phyloP scores from a whole-genome alignment of 92 coral and sea anemone species.

The Porites evermanni region DNA sequence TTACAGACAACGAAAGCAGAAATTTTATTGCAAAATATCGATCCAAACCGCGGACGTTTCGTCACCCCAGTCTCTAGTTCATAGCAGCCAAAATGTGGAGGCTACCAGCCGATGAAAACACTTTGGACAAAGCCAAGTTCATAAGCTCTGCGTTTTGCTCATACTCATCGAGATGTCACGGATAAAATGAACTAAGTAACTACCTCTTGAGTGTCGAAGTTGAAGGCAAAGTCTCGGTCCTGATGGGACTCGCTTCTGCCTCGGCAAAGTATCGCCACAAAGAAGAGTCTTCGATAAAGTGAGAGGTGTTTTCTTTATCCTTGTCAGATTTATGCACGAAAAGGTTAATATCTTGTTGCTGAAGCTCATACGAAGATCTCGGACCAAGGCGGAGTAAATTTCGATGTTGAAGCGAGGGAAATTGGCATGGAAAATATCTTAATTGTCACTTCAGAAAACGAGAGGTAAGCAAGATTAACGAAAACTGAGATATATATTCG shows the following conservation, averaged over 20 bases:
- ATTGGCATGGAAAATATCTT: conserved; percentile 15
- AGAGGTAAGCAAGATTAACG: background rate
- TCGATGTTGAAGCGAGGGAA: conserved; percentile 6
- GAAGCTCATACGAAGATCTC: background rate
- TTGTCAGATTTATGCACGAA: conserved; percentile 13
- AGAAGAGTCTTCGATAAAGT: background rate
- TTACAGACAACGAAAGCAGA: too few relatives aligned
- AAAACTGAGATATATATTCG: background rate
- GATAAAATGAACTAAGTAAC: too few relatives aligned
- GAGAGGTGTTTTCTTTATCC: conserved; percentile 2
- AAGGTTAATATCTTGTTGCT: background rate
- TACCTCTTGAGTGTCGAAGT: background rate
- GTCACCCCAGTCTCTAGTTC: too few relatives aligned
- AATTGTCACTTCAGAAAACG: background rate
- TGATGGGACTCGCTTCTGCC: conserved; percentile 4
- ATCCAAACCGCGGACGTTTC: too few relatives aligned
- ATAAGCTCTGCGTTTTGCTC: too few relatives aligned
- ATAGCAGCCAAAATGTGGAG: too few relatives aligned
- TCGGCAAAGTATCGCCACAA: conserved; percentile 3
- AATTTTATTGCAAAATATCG: too few relatives aligned
- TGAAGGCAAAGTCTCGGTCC: conserved; percentile 3
- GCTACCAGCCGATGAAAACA: too few relatives aligned
- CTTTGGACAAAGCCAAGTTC: too few relatives aligned
- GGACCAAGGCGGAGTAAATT: background rate
- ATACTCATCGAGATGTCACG: too few relatives aligned